Evolutionary conservation across 2,888 invertebrate genomes (phyloP), one percentile per base, ranked within the genome.

Genomic region (Crocallis elinguaria): DNA sequence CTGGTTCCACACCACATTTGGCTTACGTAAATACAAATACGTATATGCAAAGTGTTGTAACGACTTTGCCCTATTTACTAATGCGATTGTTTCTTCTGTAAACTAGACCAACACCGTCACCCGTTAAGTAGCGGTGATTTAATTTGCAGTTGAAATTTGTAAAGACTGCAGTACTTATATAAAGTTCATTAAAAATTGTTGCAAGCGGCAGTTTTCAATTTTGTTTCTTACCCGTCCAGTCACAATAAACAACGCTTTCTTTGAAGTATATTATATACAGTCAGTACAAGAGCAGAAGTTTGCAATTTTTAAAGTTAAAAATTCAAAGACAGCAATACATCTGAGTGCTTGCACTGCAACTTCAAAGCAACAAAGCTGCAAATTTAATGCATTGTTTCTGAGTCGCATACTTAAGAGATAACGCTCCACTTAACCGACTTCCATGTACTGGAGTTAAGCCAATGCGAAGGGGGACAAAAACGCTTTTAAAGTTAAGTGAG

Each of bases 61-160:
- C 75, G 70, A 70, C 71, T 81, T 79, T 73, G 77, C 69, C 76
- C 77, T 61, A 79, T 80, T 80, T 81, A 75, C 74, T 76, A 81
- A 82, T 79, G 73, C 71, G 75, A 81, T 84, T 80, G 77, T 80
- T 82, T 75, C 69, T 61, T 49, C 54, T 67, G 69, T 68, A 65
- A 73, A 64, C 62, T 66, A 66, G 63, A 72, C 23, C n/a, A n/a
- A n/a, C 25, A 25, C 25, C n/a, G 25, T 64, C 66, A 62, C 61
- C 64, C 67, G 67, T 67, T 67, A 74, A 70, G 61, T 46, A 53
- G 56, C 59, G 17, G 67, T 69, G 66, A 69, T 68, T 69, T 68
- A 62, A 62, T 66, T 56, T 62, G n/a, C n/a, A n/a, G 64, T 60
- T 21, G 8, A 17, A 1, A 51, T 23, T 43, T 44, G 41, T 3